Evolutionary conservation across 2,888 invertebrate species (phyloP).

Genomic region (Podotricha telesiphe): DNA sequence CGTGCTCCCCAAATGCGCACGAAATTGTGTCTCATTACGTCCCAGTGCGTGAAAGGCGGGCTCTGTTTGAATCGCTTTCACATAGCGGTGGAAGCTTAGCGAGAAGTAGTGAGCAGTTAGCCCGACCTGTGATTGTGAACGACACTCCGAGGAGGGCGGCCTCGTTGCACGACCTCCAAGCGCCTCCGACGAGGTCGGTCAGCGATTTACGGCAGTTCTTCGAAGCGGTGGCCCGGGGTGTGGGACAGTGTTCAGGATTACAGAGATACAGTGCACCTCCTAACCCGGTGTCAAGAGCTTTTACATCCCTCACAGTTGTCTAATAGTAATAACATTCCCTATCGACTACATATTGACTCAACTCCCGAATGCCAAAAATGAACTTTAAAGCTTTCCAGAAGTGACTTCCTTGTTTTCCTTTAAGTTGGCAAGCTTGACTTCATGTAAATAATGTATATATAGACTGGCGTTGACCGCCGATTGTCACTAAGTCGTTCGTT

Average conservation of each 20-base stretch:
- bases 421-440: slow-evolving; percentile 26
- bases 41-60: slow-evolving; percentile 87
- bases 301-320: slow-evolving; percentile 73
- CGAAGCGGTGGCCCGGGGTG: slow-evolving; percentile 83
- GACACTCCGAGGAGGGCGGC: slow-evolving; percentile 84
- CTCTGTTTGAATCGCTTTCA: slow-evolving; percentile 88
- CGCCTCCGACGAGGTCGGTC: slow-evolving; percentile 82
- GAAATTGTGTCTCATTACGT: slow-evolving; percentile 85
- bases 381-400: slow-evolving; percentile 25
- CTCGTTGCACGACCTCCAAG: slow-evolving; percentile 86
- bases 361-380: slow-evolving; percentile 44
- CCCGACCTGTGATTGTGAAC: slow-evolving; percentile 64
- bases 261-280: slow-evolving; percentile 70
- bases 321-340: slow-evolving; percentile 40
- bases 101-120: slow-evolving; percentile 85
- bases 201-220: slow-evolving; percentile 88
- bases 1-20: slow-evolving; percentile 77
- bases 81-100: slow-evolving; percentile 85
- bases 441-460: slow-evolving; percentile 64
- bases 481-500: slow-evolving; percentile 79
- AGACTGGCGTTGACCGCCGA: slow-evolving; percentile 72
- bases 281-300: slow-evolving; percentile 66
- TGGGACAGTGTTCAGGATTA: slow-evolving; percentile 58
- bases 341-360: slow-evolving; percentile 29
- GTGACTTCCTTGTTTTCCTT: slow-evolving; percentile 6